Base-by-base conservation (phyloP, 2,888 invertebrate genomes). In the Rhingia rostrata region DNA sequence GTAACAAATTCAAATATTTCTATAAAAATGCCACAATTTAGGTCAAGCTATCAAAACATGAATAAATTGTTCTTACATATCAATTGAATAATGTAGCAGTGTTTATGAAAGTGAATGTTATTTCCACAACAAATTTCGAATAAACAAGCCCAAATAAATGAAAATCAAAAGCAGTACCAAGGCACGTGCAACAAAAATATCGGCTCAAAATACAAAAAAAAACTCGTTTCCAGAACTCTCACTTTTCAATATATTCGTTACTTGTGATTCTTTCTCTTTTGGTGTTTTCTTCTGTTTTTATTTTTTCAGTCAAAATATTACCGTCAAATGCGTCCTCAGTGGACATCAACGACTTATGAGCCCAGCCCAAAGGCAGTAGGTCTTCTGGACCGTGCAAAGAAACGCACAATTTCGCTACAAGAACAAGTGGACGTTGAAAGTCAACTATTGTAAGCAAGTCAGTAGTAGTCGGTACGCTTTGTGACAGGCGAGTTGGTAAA, bases 141-240 rank as follows among this genome's bases (percentile, higher is more conserved):
- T 41, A 56, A 64, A 73, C 39, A 39, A 14, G 47, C 45, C 32
- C 53, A 67, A 61, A 49, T 43, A 3, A 77, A 35, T 32, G 6
- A 60, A 53, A 67, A 54, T 43, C 72, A 58, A 41, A 56, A 12
- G 14, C 10, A 10, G n/a, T 37, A 2, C 6, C 0, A 58, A 64
- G 58, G 49, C 49, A 58, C 60, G 56, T 49, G 41, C 22, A 41
- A 9, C 49, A 75, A 54, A 43, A 41, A 56, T 33, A 43, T 6
- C 4, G 2, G n/a, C 32, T 53, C 39, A 66, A 58, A 75, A 30
- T 32, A 67, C 54, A 49, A 47, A 61, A 66, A n/a, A 75, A 49
- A 84, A 84, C 84, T 66, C 69, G 84, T 84, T 84, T 83, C 37
- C 70, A 84, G 84, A 84, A 84, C 84, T 84, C 84, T 84, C 84